Conservation (phyloP, 2,888 invertebrate species). For the Scaptodrosophila latifasciaeformis region DNA sequence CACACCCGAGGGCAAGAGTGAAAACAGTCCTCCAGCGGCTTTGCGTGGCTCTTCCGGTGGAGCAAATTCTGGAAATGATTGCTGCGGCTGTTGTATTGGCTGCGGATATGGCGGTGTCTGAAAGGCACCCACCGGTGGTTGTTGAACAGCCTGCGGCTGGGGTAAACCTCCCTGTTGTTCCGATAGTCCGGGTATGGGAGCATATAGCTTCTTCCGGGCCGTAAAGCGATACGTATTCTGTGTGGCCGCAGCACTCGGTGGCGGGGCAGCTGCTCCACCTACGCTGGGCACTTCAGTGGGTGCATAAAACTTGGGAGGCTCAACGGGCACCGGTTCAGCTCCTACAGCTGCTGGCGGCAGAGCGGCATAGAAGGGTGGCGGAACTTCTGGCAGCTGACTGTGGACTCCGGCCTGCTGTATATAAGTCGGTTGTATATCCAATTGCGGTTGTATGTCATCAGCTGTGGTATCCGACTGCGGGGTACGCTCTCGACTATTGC, state of each 20-base stretch:
- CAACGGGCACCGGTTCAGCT: slow-evolving; percentile 18
- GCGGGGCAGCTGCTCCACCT: slow-evolving; percentile 27
- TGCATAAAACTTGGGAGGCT: slow-evolving; percentile 48
- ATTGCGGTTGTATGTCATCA: slow-evolving; percentile 41
- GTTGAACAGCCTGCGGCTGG: slow-evolving; percentile 13
- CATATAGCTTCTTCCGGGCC: slow-evolving; percentile 83
- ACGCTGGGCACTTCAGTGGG: slow-evolving; percentile 9
- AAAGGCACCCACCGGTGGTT: slow-evolving; percentile 16
- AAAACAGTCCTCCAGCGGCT: slow-evolving; percentile 63
- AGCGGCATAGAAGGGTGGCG: slow-evolving; percentile 2
- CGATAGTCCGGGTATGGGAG: slow-evolving; percentile 83
- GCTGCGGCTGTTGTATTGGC: slow-evolving; percentile 10
- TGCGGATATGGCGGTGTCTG: slow-evolving; percentile 53
- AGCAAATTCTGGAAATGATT: slow-evolving; percentile 6
- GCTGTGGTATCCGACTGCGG: slow-evolving; percentile 39
- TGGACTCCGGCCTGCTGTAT: slow-evolving; percentile 46
- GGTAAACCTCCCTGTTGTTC: slow-evolving; percentile 37
- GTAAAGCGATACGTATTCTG: slow-evolving; percentile 80
- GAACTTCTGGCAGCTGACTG: slow-evolving; percentile 6
- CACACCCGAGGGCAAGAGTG: slow-evolving; percentile 70
- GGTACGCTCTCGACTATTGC: slow-evolving; percentile 47
- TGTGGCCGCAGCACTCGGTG: slow-evolving; percentile 27
- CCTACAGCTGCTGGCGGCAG: slow-evolving; percentile 8
- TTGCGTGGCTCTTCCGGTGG: slow-evolving; percentile 51
- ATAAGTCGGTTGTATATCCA: slow-evolving; percentile 69